Percentiles rank a stretch among this genome's conserved stretches.
Conservation (phyloP, 1,140 invertebrate genomes). For the Palaemon carinicauda region DNA sequence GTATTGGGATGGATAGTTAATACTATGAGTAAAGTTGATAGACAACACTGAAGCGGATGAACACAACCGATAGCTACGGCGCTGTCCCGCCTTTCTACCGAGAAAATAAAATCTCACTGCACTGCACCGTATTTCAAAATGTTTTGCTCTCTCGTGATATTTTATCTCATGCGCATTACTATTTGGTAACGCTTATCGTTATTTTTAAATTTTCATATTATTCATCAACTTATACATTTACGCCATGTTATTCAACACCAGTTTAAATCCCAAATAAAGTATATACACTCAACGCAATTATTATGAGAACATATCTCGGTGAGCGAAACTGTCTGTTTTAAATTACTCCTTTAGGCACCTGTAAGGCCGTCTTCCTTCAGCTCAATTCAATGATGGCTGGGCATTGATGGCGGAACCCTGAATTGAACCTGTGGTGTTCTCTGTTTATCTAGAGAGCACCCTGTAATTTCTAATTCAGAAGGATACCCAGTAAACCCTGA, state of each 20-base stretch:
- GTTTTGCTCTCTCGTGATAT: not conserved
- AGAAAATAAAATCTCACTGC: not conserved
- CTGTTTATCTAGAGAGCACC: slow-evolving; percentile 20
- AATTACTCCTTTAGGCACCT: slow-evolving; percentile 44
- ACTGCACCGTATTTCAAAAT: not conserved
- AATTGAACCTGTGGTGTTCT: slow-evolving; percentile 26
- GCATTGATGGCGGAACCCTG: slow-evolving; percentile 40
- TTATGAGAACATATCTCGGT: not conserved
- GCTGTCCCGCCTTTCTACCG: not conserved
- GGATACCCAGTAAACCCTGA: not conserved
- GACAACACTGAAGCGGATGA: slow-evolving; percentile 13
- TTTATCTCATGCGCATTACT: no score
- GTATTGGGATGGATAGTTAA: not conserved
- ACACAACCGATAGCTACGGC: slow-evolving; percentile 9
- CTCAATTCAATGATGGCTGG: slow-evolving; percentile 53
- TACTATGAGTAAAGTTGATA: not conserved
- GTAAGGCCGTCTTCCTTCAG: slow-evolving; percentile 45
- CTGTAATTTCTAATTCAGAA: not conserved
- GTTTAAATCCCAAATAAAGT: no score
- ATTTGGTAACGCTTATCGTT: no score
- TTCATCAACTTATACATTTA: no score
- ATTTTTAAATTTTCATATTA: no score
- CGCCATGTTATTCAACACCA: no score
- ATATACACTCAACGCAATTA: no score
- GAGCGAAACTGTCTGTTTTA: slow-evolving; percentile 21